phyloP scores from a whole-genome alignment of 1,140 invertebrate species.

The Drosophila nannoptera region DNA sequence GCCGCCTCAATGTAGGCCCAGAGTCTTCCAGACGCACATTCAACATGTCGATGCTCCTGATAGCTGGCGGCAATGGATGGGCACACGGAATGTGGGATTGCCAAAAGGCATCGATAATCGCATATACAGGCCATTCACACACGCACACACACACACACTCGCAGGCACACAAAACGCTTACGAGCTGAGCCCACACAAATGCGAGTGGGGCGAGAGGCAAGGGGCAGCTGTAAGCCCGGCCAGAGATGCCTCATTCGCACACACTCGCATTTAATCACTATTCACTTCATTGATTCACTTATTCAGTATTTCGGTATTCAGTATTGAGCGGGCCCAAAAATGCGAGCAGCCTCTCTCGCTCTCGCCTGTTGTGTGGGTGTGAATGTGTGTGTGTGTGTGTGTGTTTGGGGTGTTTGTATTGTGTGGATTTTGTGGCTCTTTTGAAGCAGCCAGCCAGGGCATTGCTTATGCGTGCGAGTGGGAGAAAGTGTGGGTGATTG shows the following conservation, averaged over 20 bases:
- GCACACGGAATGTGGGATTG: slow-evolving; percentile 10
- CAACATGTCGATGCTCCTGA: slow-evolving; percentile 9
- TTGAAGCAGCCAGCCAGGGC: slow-evolving; percentile 25
- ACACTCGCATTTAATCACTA: slow-evolving; percentile 61
- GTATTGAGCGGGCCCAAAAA: slow-evolving; percentile 36
- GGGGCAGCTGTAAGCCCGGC: not conserved
- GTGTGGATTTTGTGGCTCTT: slow-evolving; percentile 65
- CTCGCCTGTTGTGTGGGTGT: not conserved
- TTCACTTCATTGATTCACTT: slow-evolving; percentile 70
- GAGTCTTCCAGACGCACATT: not conserved
- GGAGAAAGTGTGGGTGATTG: slow-evolving; percentile 6
- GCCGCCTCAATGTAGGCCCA: no score
- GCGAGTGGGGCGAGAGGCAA: not conserved
- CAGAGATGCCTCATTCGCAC: not conserved
- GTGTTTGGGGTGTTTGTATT: slow-evolving; percentile 56
- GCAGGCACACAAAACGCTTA: slow-evolving; percentile 6
- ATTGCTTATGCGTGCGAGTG: not conserved
- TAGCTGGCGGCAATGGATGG: slow-evolving; percentile 9
- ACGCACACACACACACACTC: no score
- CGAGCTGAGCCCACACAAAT: slow-evolving; percentile 12
- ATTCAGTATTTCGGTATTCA: slow-evolving; percentile 51
- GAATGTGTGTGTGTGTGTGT: not conserved
- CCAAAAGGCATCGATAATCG: slow-evolving; percentile 33
- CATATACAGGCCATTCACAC: no score
- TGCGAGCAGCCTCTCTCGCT: slow-evolving; percentile 25